Evolutionary conservation across 2,888 invertebrate species (phyloP).

Genomic region (Drosophila hamatofila): DNA sequence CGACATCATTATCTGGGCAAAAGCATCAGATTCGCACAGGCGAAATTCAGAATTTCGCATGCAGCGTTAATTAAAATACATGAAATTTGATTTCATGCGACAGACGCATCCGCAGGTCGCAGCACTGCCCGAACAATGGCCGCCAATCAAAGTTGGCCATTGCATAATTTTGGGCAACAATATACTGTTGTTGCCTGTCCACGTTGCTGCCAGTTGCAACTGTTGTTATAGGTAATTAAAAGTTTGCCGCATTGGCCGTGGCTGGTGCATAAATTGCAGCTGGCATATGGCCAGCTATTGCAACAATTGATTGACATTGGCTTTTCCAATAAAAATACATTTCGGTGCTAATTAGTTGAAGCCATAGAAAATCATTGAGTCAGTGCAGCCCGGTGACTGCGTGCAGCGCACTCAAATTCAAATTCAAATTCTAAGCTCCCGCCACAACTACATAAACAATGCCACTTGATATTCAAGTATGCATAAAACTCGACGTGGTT

Average conservation of each 20-base stretch:
- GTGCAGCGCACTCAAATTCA: conserved; percentile 4
- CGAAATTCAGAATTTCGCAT: conserved; percentile 25
- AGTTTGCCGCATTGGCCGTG: conserved; percentile 27
- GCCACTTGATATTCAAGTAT: conserved; percentile 42
- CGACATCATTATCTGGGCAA: conserved; percentile 20
- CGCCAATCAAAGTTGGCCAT: conserved; percentile 35
- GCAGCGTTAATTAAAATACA: conserved; percentile 51
- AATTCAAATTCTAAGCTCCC: neutral
- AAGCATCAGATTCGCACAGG: conserved; percentile 16
- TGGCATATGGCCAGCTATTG: conserved; percentile 11
- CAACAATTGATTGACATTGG: conserved; percentile 14
- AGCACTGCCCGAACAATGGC: conserved; percentile 13
- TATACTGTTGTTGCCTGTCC: neutral
- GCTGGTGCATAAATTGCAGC: conserved; percentile 20
- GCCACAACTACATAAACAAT: conserved; percentile 11
- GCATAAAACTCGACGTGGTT: conserved; percentile 33
- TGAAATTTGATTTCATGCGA: conserved; percentile 31
- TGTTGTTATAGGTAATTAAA: conserved; percentile 34
- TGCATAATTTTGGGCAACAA: conserved; percentile 15
- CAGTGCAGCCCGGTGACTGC: conserved; percentile 11
- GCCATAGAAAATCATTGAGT: conserved; percentile 8
- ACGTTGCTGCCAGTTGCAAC: conserved; percentile 3
- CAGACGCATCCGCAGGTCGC: neutral
- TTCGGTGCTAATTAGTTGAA: conserved; percentile 33
- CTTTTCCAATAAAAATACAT: conserved; percentile 10